Conservation (phyloP, 2,888 invertebrate species). For the Tenthredo distinguenda region DNA sequence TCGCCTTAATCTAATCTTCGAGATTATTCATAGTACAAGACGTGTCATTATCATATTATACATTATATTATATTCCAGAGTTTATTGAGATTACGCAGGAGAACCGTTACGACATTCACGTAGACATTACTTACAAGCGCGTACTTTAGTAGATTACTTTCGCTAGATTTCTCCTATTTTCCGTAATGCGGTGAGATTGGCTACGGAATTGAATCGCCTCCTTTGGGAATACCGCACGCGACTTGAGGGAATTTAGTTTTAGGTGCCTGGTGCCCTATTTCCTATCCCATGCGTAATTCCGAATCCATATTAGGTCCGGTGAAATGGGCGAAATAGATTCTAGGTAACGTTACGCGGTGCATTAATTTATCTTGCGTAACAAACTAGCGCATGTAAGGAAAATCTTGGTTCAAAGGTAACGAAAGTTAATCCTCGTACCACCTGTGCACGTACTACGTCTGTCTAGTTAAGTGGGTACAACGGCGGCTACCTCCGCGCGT, state of each 20-base stretch:
- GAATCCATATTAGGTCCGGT: constrained; percentile 34
- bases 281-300: constrained; percentile 26
- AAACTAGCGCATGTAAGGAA: constrained; percentile 21
- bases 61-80: constrained; percentile 5
- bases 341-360: constrained; percentile 4
- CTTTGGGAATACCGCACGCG: constrained; percentile 51
- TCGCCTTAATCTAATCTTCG: not conserved
- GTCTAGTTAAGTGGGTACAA: constrained; percentile 27
- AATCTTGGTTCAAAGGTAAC: constrained; percentile 47
- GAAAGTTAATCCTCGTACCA: constrained; percentile 44
- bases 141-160: constrained; percentile 67
- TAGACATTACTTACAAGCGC: constrained; percentile 32
- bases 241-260: constrained; percentile 30
- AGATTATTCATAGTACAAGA: not conserved
- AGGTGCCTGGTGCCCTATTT: constrained; percentile 21
- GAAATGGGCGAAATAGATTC: constrained; percentile 15
- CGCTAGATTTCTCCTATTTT: constrained; percentile 76
- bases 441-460: constrained; percentile 30
- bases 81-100: constrained; percentile 32
- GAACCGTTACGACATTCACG: constrained; percentile 26
- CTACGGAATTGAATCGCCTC: constrained; percentile 71
- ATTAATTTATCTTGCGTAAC: constrained; percentile 44
- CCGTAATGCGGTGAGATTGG: constrained; percentile 72
- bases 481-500: constrained; percentile 24
- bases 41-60: constrained; percentile 16